Conservation (phyloP, 2,113 vertebrate genomes). For the Pristiophorus japonicus region DNA sequence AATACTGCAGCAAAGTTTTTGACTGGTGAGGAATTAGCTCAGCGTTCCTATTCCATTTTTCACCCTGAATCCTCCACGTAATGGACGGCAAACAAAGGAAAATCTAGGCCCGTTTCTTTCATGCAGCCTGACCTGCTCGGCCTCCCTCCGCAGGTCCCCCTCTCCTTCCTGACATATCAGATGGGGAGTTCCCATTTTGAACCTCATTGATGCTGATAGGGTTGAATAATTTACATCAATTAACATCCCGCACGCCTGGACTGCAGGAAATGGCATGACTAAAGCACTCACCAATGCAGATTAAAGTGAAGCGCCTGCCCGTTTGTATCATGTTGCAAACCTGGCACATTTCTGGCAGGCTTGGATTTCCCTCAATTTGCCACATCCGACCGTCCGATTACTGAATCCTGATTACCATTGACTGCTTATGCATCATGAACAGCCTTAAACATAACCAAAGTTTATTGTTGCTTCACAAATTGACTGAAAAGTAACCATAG, state of each 20-base stretch:
- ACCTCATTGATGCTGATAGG: not conserved
- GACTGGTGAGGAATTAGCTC: not conserved
- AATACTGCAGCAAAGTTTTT: not conserved
- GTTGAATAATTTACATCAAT: not conserved
- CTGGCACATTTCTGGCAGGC: not conserved
- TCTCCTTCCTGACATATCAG: not conserved
- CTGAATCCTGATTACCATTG: too few relatives aligned
- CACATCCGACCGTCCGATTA: not conserved
- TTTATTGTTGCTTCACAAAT: not conserved
- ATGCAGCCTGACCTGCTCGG: not conserved
- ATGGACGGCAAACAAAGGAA: not conserved
- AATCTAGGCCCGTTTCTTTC: not conserved
- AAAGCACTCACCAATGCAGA: not conserved
- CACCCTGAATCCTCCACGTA: not conserved
- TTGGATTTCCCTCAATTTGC: not conserved
- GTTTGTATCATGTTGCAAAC: not conserved
- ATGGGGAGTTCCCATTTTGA: not conserved
- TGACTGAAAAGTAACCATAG: not conserved
- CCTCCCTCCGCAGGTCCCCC: not conserved
- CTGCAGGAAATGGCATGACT: not conserved
- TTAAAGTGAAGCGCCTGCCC: not conserved
- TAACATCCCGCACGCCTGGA: not conserved
- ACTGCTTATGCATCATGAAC: not conserved
- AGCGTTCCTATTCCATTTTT: not conserved
- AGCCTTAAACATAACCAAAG: not conserved